Percentiles rank a stretch among this genome's conserved stretches.
Evolutionary conservation across 1,140 invertebrate genomes (phyloP).

Genomic region (Tachypleus tridentatus): DNA sequence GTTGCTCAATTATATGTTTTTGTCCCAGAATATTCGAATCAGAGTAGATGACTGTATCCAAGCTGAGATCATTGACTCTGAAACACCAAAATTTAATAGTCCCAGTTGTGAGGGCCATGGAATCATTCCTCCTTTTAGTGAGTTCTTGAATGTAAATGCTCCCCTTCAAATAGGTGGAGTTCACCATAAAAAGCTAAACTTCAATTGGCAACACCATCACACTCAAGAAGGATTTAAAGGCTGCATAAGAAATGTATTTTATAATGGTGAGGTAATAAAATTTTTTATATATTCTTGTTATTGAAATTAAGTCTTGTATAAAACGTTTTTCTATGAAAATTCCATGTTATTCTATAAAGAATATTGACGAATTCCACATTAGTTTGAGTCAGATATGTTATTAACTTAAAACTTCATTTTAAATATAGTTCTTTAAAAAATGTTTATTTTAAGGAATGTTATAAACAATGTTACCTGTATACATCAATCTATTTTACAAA

Average conservation of each 20-base stretch:
- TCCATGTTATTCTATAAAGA: too few species aligned
- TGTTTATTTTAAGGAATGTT: too few species aligned
- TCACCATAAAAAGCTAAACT: conserved; percentile 53
- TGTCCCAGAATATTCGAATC: conserved; percentile 50
- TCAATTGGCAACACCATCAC: conserved; percentile 37
- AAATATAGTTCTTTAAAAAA: too few species aligned
- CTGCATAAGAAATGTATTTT: conserved; percentile 86
- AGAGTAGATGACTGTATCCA: conserved; percentile 84
- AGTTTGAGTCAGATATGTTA: too few species aligned
- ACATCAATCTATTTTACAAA: too few species aligned
- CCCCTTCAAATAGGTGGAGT: conserved; percentile 86
- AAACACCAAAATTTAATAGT: conserved; percentile 68
- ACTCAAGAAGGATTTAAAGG: conserved; percentile 71
- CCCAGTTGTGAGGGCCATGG: conserved; percentile 75
- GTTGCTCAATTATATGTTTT: neutral
- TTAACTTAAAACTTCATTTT: too few species aligned
- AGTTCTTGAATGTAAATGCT: conserved; percentile 91
- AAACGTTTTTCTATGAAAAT: too few species aligned
- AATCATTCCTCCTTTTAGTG: conserved; percentile 83
- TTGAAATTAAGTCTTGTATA: too few species aligned
- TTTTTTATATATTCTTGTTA: too few species aligned
- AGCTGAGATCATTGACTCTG: conserved; percentile 66
- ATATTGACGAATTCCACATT: too few species aligned
- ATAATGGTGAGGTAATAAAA: conserved; percentile 65
- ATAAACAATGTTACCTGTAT: too few species aligned